phyloP scores from a whole-genome alignment of 2,888 invertebrate genomes.

The Nemapogon koenigi region DNA sequence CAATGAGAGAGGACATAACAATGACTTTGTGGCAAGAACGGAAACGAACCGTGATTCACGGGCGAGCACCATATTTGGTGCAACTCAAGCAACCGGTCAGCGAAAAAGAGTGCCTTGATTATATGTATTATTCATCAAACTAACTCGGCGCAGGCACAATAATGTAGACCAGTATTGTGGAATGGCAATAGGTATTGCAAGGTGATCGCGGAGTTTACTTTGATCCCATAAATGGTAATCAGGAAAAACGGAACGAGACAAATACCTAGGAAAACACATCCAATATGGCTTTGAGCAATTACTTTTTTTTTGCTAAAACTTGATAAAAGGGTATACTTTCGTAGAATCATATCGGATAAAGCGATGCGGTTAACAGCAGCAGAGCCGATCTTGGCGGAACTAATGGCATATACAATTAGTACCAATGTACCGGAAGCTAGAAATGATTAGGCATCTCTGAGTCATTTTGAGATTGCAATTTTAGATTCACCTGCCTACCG shows the following conservation, averaged over 20 bases:
- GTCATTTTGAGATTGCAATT: constrained; percentile 31
- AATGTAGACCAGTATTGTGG: background rate
- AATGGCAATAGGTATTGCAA: constrained; percentile 4
- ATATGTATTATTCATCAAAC: constrained; percentile 7
- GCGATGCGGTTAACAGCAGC: too few relatives aligned
- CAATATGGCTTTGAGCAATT: too few relatives aligned
- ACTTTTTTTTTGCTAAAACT: too few relatives aligned
- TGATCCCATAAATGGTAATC: constrained; percentile 30
- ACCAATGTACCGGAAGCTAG: constrained; percentile 42
- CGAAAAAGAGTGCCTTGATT: constrained; percentile 1
- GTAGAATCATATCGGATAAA: too few relatives aligned
- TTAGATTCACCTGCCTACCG: constrained; percentile 29
- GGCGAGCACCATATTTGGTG: background rate
- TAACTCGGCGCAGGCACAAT: constrained; percentile 1
- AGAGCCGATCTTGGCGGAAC: constrained; percentile 34
- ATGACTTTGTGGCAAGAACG: background rate
- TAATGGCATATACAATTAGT: constrained; percentile 48
- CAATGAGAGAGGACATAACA: background rate
- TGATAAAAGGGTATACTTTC: too few relatives aligned
- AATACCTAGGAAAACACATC: too few relatives aligned
- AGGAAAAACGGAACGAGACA: too few relatives aligned
- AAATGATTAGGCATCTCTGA: constrained; percentile 44
- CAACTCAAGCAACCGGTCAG: constrained; percentile 6
- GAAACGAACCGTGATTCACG: constrained; percentile 7
- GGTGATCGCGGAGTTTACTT: constrained; percentile 19